phyloP scores from a whole-genome alignment of 2,797 vertebrate genomes.

The Gobionotothen gibberifrons region DNA sequence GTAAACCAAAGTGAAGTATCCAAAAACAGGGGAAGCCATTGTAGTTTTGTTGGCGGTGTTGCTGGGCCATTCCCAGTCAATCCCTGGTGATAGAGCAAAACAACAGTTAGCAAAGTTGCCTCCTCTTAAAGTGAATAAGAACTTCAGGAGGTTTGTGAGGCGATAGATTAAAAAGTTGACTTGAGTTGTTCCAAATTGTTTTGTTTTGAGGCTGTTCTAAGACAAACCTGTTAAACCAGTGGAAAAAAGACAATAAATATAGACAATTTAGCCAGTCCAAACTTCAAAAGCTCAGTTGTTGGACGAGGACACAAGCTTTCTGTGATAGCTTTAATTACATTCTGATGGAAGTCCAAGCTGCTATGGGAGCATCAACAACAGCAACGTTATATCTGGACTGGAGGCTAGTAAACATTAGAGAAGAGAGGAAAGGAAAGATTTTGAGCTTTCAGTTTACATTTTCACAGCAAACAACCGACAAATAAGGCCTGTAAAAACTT shows the following conservation, averaged over 20 bases:
- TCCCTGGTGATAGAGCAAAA: neutral
- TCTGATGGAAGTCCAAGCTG: constrained; percentile 63
- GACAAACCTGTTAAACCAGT: constrained; percentile 34
- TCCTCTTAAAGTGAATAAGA: neutral
- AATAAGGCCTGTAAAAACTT: constrained; percentile 8
- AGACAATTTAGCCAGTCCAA: constrained; percentile 51
- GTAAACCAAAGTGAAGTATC: neutral
- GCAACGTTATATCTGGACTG: constrained; percentile 67
- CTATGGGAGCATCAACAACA: constrained; percentile 52
- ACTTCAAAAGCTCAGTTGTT: constrained; percentile 63
- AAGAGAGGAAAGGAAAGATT: constrained; percentile 31
- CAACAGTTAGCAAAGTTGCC: neutral
- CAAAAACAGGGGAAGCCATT: neutral
- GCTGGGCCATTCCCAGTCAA: no score
- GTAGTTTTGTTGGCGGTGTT: neutral
- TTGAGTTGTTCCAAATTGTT: constrained; percentile 1
- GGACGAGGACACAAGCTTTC: constrained; percentile 45
- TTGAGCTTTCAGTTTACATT: constrained; percentile 42
- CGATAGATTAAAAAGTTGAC: neutral
- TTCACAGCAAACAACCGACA: constrained; percentile 25
- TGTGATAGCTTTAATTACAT: constrained; percentile 72
- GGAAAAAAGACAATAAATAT: constrained; percentile 38
- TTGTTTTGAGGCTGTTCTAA: neutral
- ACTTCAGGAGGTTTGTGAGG: neutral
- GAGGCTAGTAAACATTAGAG: constrained; percentile 62